Evolutionary conservation across 2,797 vertebrate genomes (phyloP).

Genomic region (Lacerta viridis): DNA sequence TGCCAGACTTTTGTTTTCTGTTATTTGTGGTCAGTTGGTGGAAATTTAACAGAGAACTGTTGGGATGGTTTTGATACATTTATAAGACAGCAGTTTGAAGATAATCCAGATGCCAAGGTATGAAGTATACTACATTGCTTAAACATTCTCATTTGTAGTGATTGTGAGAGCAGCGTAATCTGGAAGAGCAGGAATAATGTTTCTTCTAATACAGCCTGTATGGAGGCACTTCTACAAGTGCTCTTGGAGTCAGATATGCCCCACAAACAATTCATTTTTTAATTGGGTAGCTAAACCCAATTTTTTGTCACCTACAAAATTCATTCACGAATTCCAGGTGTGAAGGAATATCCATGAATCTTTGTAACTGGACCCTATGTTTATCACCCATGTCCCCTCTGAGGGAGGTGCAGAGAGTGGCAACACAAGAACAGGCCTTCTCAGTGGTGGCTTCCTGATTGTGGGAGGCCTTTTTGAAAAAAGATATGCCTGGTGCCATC

Average conservation of each 20-base stretch:
- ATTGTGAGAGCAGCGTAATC: not conserved
- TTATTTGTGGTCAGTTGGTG: conserved; percentile 87
- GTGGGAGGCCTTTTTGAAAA: no score
- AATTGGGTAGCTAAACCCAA: not conserved
- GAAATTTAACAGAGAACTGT: conserved; percentile 83
- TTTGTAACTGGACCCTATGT: not conserved
- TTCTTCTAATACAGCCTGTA: not conserved
- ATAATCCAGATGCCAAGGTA: conserved; percentile 84
- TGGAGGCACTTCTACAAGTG: not conserved
- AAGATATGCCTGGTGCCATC: no score
- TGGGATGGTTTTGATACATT: conserved; percentile 87
- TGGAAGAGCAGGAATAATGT: not conserved
- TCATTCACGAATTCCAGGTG: not conserved
- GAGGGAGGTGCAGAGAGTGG: no score
- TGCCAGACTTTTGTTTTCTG: conserved; percentile 90
- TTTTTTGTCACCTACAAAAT: not conserved
- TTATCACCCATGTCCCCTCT: no score
- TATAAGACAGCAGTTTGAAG: conserved; percentile 85
- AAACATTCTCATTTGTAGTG: not conserved
- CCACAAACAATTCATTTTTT: not conserved
- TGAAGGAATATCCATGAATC: not conserved
- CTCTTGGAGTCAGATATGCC: not conserved
- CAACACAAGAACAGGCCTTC: no score
- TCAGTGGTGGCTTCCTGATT: no score
- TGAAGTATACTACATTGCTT: conserved; percentile 7